Conservation (phyloP, 2,113 vertebrate species). For the Rattus rattus region DNA sequence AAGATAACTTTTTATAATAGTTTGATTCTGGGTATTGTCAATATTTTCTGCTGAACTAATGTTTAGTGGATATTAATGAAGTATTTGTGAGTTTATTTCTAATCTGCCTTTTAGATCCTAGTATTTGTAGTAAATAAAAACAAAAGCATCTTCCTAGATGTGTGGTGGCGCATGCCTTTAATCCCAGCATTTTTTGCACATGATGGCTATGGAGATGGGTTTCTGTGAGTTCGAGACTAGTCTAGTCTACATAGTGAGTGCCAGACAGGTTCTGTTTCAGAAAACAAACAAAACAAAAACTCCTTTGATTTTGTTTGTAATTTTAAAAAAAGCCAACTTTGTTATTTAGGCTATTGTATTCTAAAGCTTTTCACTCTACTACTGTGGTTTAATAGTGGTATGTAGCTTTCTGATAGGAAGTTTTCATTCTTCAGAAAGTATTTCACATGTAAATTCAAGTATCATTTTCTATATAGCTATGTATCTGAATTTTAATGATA, state of each 20-base stretch:
- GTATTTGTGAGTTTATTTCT: not conserved
- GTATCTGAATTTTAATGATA: not conserved
- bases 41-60: constrained; percentile 1
- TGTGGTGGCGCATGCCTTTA: not conserved
- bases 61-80: not conserved
- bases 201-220: not conserved
- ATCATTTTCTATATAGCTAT: not conserved
- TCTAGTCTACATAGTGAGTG: not conserved
- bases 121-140: not conserved
- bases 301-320: not conserved
- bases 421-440: constrained; percentile 45
- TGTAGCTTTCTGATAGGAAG: not conserved
- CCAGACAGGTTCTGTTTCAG: not conserved
- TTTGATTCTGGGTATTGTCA: constrained; percentile 48
- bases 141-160: not conserved
- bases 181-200: not conserved
- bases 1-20: constrained; percentile 32
- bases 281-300: not conserved
- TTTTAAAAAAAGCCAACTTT: not conserved
- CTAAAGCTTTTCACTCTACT: constrained; percentile 20
- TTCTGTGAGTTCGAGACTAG: not conserved
- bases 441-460: constrained; percentile 29
- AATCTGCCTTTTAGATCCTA: not conserved
- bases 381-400: not conserved
- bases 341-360: not conserved